A percentile compares a stretch with the other conserved stretches of the same genome.
phyloP scores from a whole-genome alignment of 2,113 vertebrate species.

The Myxocyprinus asiaticus region DNA sequence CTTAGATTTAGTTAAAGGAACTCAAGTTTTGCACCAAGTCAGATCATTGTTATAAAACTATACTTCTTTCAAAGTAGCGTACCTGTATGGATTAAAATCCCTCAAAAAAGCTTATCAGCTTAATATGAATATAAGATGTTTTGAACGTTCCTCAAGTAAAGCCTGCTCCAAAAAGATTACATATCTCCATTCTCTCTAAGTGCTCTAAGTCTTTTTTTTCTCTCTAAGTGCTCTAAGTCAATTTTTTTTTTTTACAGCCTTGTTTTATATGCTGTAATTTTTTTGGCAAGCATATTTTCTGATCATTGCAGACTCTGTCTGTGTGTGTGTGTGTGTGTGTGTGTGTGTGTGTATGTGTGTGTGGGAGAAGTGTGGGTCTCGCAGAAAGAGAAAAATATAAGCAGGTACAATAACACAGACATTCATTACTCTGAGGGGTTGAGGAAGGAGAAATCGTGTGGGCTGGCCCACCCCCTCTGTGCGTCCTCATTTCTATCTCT shows the following conservation, averaged over 20 bases:
- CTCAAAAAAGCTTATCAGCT: background rate
- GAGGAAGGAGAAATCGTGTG: constrained; percentile 59
- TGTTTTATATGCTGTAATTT: constrained; percentile 20
- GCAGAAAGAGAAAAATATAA: constrained; percentile 43
- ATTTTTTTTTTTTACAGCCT: constrained; percentile 16
- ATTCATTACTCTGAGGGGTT: constrained; percentile 57
- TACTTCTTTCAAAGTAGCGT: background rate
- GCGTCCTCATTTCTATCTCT: constrained; percentile 49
- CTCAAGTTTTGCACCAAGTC: no score
- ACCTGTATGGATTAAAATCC: background rate
- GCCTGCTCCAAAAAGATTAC: background rate
- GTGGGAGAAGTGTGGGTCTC: constrained; percentile 50
- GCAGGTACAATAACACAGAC: constrained; percentile 46
- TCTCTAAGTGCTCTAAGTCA: constrained; percentile 12
- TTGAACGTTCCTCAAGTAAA: background rate
- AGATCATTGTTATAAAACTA: background rate
- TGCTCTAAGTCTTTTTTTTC: no score
- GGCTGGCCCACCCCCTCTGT: constrained; percentile 62
- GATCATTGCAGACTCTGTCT: constrained; percentile 23
- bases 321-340: no score
- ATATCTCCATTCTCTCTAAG: background rate
- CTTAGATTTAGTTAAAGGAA: no score
- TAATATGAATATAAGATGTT: background rate
- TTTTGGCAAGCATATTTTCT: constrained; percentile 28
- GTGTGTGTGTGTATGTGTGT: constrained; percentile 43